Base-by-base conservation (phyloP, 2,113 vertebrate species). In the Odobenus rosmarus region DNA sequence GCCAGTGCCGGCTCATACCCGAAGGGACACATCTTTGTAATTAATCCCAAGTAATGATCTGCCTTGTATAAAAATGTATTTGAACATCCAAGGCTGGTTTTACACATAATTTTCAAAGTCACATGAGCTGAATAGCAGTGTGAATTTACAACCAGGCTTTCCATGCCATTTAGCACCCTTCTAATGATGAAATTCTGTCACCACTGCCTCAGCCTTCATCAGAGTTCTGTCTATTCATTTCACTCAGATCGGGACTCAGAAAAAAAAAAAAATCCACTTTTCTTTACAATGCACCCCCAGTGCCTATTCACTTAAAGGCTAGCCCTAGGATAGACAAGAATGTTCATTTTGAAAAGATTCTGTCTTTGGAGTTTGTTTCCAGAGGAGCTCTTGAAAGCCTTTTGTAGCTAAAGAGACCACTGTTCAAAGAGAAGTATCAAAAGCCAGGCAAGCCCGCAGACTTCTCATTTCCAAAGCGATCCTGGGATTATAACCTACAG, bases 31-130 rank as follows among this genome's bases (percentile, higher is more conserved):
- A 36, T n/a, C 49, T 62, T 36, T 59, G 57, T 95, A 98, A 98
- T 97, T 98, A 98, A 98, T 97, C 97, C 95, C 96, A 97, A 98
- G 24, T 72, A 97, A 98, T 62, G 10, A 88, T 71, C 94, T 97
- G 86, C 57, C 79, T 98, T 97, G 28, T 85, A 82, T 51, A 72
- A 98, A 74, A 95, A 83, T 90, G 71, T 97, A 93, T 57, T 91
- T 95, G 77, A 95, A 95, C 90, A 97, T 42, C 67, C 96, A 97
- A 33, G 31, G 72, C 55, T 96, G 46, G 26, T 97, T 98, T 97
- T 82, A 96, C 91, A 95, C 21, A 95, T 96, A 88, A 87, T 98
- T 98, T 98, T 97, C 94, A 97, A 87, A 98, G 95, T 94, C 93
- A 94, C 93, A 94, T 59, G 39, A 94, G 90, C 90, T 39, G 92